phyloP scores from a whole-genome alignment of 2,888 invertebrate genomes.

The Cheiracanthium punctorium region DNA sequence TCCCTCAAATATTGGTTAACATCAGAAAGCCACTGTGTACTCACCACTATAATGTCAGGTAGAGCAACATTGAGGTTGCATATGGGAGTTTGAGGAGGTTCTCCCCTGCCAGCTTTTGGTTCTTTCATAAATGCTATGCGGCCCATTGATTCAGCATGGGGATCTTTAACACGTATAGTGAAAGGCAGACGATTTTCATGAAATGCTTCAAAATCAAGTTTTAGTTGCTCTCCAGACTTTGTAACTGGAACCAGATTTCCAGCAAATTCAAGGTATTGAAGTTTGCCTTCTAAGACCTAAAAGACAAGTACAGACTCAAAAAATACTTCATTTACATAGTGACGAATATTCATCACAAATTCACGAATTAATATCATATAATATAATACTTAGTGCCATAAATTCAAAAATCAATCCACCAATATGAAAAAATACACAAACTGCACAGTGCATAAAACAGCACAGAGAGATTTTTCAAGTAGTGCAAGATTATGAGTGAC shows the following conservation, averaged over 20 bases:
- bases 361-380: neutral
- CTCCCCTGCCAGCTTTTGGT: slow-evolving; percentile 89
- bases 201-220: slow-evolving; percentile 95
- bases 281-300: slow-evolving; percentile 91
- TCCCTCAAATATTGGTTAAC: no score
- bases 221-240: slow-evolving; percentile 96
- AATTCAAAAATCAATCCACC: no score
- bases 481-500: no score
- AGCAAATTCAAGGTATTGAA: slow-evolving; percentile 95
- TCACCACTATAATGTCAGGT: slow-evolving; percentile 81
- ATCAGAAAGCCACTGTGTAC: no score
- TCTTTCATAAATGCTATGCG: slow-evolving; percentile 98
- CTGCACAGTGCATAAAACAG: no score
- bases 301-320: slow-evolving; percentile 4
- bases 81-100: slow-evolving; percentile 91
- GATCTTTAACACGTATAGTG: slow-evolving; percentile 93
- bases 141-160: slow-evolving; percentile 89
- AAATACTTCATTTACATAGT: neutral
- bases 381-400: no score
- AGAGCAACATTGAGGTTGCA: slow-evolving; percentile 97
- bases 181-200: slow-evolving; percentile 97
- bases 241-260: slow-evolving; percentile 97
- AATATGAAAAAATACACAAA: no score
- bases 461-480: no score
- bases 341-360: neutral